Percentiles rank a stretch among this genome's conserved stretches.
Conservation (phyloP, 2,113 vertebrate genomes). For the Mola mola region DNA sequence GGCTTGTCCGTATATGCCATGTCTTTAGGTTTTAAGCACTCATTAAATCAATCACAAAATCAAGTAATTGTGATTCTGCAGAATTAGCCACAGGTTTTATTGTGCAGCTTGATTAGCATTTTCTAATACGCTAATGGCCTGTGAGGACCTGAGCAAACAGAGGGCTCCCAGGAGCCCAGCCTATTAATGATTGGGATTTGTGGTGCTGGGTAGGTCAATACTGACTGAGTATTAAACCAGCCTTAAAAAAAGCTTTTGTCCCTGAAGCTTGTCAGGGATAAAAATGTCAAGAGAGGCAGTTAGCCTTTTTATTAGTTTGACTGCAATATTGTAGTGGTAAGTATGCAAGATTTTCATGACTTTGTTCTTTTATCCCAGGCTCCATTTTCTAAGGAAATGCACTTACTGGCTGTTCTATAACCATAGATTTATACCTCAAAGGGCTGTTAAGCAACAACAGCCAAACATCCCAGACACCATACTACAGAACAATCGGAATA, state of each 20-base stretch:
- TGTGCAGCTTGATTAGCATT: constrained; percentile 8
- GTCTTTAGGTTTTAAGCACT: too few relatives aligned
- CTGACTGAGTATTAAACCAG: constrained; percentile 35
- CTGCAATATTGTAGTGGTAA: constrained; percentile 6
- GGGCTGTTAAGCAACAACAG: constrained; percentile 20
- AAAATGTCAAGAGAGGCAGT: constrained; percentile 25
- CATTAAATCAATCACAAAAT: too few relatives aligned
- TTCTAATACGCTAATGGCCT: constrained; percentile 4
- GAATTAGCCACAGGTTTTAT: not conserved
- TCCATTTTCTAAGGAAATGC: constrained; percentile 26
- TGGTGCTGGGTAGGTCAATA: constrained; percentile 37
- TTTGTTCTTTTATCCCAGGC: not conserved
- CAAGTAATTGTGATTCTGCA: not conserved
- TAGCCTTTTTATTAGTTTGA: constrained; percentile 38
- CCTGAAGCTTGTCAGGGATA: not conserved
- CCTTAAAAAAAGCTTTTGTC: constrained; percentile 25
- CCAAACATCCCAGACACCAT: too few relatives aligned
- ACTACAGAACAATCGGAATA: too few relatives aligned
- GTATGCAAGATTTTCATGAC: not conserved
- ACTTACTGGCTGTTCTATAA: constrained; percentile 5
- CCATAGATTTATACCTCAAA: constrained; percentile 23
- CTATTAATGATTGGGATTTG: constrained; percentile 40
- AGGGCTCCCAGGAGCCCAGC: constrained; percentile 19
- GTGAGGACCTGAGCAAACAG: constrained; percentile 20
- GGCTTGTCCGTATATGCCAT: too few relatives aligned